Evolutionary conservation across 2,113 vertebrate species (phyloP), one percentile per base, ranked within the genome.

Genomic region (Odocoileus hemionus): DNA sequence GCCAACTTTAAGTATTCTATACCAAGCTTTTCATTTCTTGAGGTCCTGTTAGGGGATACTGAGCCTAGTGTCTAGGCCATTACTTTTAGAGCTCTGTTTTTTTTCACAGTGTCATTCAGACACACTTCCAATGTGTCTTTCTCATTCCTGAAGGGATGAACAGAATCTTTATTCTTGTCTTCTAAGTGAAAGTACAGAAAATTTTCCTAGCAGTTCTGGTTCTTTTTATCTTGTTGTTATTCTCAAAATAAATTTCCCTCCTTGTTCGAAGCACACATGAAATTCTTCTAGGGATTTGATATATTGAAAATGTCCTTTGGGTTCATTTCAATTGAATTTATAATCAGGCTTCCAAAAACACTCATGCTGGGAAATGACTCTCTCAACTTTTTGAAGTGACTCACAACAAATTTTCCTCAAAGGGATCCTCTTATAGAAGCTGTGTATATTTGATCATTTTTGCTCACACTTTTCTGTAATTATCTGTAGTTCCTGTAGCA

Each of bases 301-400:
- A 85, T 87, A 80, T 97, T 92, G 9, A 57, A 93, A 91, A 95
- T 87, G 87, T 92, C 74, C 36, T 58, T 94, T 93, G 92, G n/a
- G 90, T 95, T 97, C 80, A 90, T 96, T 97, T 97, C 61, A 92
- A 39, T 76, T 86, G 92, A 96, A 96, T 97, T 97, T 97, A 92
- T 98, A 97, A 97, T 92, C 70, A 82, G 96, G n/a, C 4, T 93
- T 15, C 39, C 21, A 58, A 94, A 96, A 87, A 76, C 33, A 84
- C 83, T 92, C 54, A 58, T 85, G 17, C 89, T 85, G 76, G 30
- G 70, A 94, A 95, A 64, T 19, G 15, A 91, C 43, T 97, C 43
- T 84, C 14, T 96, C 86, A 93, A 52, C 15, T 78, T 89, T 98
- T 97, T 94, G 95, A 97, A 96, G 89, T 96, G 79, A 94, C 47